Conservation (phyloP, 1,140 invertebrate genomes). For the Lordiphosa stackelbergi region DNA sequence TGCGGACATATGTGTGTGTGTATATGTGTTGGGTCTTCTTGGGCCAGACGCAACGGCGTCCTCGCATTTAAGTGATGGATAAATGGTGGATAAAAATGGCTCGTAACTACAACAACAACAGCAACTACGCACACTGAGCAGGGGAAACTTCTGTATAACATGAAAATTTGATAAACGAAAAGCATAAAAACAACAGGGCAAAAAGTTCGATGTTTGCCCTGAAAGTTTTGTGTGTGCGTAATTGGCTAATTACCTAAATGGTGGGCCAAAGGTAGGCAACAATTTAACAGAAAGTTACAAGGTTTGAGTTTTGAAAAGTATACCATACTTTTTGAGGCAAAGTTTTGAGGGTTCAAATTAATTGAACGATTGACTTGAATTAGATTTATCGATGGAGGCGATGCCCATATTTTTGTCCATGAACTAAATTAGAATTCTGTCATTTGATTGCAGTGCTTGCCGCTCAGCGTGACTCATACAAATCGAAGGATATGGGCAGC, state of each 20-base stretch:
- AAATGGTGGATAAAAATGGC: conserved; percentile 72
- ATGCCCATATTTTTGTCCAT: background rate
- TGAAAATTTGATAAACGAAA: conserved; percentile 73
- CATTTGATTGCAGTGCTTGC: conserved; percentile 43
- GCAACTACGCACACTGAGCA: conserved; percentile 25
- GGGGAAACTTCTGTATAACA: conserved; percentile 37
- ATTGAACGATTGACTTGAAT: background rate
- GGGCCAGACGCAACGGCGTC: conserved; percentile 43
- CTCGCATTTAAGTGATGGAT: conserved; percentile 66
- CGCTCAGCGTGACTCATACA: conserved; percentile 68
- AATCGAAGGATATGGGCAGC: conserved; percentile 67
- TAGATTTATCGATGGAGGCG: conserved; percentile 15
- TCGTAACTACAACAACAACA: conserved; percentile 53
- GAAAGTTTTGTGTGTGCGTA: conserved; percentile 41
- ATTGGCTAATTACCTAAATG: conserved; percentile 71
- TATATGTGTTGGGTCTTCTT: conserved; percentile 9
- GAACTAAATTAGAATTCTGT: background rate
- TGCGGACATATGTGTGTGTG: conserved; percentile 9
- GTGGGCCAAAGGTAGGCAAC: conserved; percentile 41
- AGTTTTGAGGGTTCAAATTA: conserved; percentile 10
- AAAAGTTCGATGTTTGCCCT: conserved; percentile 41
- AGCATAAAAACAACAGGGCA: conserved; percentile 44
- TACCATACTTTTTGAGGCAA: conserved; percentile 11
- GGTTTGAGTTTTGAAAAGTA: conserved; percentile 32
- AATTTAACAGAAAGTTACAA: conserved; percentile 38